These are phyloP conservation scores for Bradypodion ventrale DNA, from an alignment of 2,797 vertebrate species.

Conservation along the genomic window DNA sequence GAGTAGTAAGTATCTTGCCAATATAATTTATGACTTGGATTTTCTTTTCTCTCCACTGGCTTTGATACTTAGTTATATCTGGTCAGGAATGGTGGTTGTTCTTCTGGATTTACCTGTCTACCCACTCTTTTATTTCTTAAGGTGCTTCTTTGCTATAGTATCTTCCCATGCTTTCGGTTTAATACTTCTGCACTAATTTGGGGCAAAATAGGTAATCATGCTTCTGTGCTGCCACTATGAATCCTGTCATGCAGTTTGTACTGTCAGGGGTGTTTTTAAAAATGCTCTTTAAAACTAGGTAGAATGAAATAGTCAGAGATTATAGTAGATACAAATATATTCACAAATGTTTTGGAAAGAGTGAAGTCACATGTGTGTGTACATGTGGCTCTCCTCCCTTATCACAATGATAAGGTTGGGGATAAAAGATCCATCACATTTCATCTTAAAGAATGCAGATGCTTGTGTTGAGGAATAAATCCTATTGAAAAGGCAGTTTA, in stretches of 20 bases:
- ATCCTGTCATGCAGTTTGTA: neutral
- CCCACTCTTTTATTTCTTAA: neutral
- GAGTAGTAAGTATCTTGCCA: neutral
- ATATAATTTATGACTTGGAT: neutral
- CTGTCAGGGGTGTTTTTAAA: neutral
- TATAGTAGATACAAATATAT: neutral
- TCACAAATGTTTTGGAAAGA: neutral
- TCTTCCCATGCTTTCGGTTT: neutral
- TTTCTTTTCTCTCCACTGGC: neutral
- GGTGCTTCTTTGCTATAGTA: neutral
- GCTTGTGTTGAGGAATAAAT: neutral
- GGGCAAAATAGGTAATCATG: neutral
- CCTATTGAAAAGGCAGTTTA: neutral
- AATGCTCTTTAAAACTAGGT: neutral
- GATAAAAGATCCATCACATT: neutral
- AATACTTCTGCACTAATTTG: neutral
- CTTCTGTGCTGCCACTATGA: neutral
- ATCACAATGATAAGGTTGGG: neutral
- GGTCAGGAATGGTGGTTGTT: neutral
- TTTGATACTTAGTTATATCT: neutral
- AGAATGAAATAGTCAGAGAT: neutral
- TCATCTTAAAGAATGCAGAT: neutral
- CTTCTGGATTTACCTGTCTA: neutral
- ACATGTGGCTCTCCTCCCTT: too few species aligned
- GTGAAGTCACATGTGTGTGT: too few species aligned